Evolutionary conservation across 2,113 vertebrate genomes (phyloP).

Genomic region (Gyps fulvus): DNA sequence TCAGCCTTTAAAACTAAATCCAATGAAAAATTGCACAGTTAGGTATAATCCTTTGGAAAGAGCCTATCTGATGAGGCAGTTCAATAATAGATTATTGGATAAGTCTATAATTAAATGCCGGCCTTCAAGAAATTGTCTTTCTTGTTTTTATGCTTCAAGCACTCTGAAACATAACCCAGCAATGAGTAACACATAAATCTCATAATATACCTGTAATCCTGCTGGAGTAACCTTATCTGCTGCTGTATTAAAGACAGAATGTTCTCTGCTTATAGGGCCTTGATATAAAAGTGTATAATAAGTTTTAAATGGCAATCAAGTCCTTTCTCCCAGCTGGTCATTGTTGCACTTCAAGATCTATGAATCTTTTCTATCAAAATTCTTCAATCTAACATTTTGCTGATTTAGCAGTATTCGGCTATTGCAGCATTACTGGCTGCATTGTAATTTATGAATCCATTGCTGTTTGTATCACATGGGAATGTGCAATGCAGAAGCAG

Average conservation of each 20-base stretch:
- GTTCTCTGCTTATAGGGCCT: neutral
- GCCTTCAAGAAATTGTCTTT: constrained; percentile 9
- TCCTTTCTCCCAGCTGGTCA: neutral
- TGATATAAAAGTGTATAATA: neutral
- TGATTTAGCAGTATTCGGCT: neutral
- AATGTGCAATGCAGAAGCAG: neutral
- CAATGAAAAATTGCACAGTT: constrained; percentile 20
- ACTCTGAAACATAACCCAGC: constrained; percentile 22
- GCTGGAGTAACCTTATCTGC: constrained; percentile 4
- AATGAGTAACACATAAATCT: constrained; percentile 25
- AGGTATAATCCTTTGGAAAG: constrained; percentile 22
- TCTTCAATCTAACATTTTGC: neutral
- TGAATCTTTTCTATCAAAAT: neutral
- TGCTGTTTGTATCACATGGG: neutral
- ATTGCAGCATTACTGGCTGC: neutral
- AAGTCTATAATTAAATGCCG: constrained; percentile 29
- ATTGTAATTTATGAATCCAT: neutral
- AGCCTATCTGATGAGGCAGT: neutral
- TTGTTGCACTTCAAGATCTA: neutral
- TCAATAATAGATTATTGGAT: constrained; percentile 35
- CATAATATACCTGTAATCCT: constrained; percentile 5
- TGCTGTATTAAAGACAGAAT: neutral
- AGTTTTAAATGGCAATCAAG: neutral
- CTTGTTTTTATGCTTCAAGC: constrained; percentile 29
- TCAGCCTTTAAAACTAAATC: constrained; percentile 19